Conservation (phyloP, 2,113 vertebrate species). For the Cyprinodon variegatus region DNA sequence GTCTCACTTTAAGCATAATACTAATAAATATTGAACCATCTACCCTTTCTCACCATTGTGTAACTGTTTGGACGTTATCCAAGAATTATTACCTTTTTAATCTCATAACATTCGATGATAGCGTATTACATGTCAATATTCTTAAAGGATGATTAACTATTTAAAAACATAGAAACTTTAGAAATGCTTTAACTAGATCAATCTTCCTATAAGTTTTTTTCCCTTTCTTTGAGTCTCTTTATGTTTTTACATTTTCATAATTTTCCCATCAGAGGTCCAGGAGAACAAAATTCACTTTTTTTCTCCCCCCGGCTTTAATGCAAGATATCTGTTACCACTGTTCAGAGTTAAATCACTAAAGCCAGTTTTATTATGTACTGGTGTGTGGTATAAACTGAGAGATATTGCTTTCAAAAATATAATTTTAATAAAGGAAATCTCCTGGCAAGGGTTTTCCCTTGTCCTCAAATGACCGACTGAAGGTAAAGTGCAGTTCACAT, state of each 20-base stretch:
- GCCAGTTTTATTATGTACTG: background rate
- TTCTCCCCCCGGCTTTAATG: too few species aligned
- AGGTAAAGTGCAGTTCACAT: slow-evolving; percentile 50
- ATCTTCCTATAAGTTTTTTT: too few species aligned
- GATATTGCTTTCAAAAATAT: background rate
- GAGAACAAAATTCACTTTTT: background rate
- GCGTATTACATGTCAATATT: background rate
- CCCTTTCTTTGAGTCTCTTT: too few species aligned
- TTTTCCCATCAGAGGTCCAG: background rate
- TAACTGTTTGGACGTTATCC: too few species aligned
- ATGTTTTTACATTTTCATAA: background rate
- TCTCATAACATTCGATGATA: background rate
- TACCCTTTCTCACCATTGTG: too few species aligned
- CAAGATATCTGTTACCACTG: too few species aligned
- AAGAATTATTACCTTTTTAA: background rate
- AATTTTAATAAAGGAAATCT: slow-evolving; percentile 1
- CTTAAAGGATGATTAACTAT: background rate
- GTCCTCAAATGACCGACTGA: slow-evolving; percentile 46
- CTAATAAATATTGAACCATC: too few species aligned
- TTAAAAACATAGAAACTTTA: too few species aligned
- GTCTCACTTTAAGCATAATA: too few species aligned
- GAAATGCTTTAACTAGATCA: too few species aligned
- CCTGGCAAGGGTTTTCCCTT: background rate
- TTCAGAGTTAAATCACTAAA: background rate
- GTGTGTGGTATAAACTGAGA: background rate